Conservation (phyloP, 2,113 vertebrate species). For the Nesoenas mayeri region DNA sequence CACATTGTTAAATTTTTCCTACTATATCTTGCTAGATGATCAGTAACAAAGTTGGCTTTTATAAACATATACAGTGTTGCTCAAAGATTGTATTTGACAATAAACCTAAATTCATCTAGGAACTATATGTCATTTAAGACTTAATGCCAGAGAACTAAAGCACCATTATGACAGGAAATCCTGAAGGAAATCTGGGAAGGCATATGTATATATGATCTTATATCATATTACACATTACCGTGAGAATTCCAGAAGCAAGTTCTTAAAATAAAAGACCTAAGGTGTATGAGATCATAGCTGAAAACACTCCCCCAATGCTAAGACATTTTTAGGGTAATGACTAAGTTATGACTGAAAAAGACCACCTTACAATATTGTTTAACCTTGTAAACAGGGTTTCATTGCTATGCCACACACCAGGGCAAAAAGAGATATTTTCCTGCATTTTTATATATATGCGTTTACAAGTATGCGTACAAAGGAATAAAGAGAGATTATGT, state of each 20-base stretch:
- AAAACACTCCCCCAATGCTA: neutral
- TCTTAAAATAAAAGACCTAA: neutral
- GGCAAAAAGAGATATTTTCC: neutral
- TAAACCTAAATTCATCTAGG: neutral
- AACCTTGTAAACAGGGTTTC: neutral
- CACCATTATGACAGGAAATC: constrained; percentile 18
- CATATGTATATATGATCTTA: neutral
- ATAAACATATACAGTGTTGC: neutral
- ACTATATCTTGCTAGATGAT: neutral
- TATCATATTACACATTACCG: neutral
- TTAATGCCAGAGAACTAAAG: neutral
- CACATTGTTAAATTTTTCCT: neutral
- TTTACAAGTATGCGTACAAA: neutral
- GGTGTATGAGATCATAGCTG: neutral
- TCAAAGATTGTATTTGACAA: neutral
- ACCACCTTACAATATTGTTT: neutral
- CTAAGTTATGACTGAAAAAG: neutral
- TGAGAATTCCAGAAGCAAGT: neutral
- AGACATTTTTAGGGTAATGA: neutral
- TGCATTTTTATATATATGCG: neutral
- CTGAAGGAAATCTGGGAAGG: neutral
- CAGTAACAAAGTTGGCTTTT: neutral
- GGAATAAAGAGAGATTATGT: neutral
- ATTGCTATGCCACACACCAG: neutral
- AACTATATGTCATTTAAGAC: neutral